A percentile compares a stretch with the other conserved stretches of the same genome.
Evolutionary conservation across 2,888 invertebrate genomes (phyloP).

Genomic region (Leistus spinibarbis): DNA sequence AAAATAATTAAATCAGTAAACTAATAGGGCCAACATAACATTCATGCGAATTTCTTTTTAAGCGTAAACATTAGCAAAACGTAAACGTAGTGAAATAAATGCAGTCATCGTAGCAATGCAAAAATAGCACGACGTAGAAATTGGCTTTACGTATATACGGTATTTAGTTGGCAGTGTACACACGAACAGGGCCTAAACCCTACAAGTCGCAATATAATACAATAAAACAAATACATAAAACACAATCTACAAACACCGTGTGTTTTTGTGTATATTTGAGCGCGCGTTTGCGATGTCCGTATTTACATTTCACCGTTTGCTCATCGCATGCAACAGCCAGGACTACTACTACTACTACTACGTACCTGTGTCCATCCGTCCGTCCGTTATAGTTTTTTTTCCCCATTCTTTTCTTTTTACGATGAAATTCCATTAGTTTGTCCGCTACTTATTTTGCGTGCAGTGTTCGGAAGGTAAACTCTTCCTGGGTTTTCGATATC

Average conservation of each 20-base stretch:
- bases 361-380: neutral
- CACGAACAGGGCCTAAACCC: neutral
- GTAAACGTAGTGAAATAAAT: neutral
- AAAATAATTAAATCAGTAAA: no score
- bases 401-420: slow-evolving; percentile 23
- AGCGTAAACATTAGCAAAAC: neutral
- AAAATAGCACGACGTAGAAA: neutral
- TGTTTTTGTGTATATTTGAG: neutral
- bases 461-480: slow-evolving; percentile 36
- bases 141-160: neutral
- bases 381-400: neutral
- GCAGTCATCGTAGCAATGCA: neutral
- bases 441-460: slow-evolving; percentile 33
- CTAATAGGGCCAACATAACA: no score
- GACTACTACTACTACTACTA: no score
- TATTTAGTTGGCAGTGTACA: neutral
- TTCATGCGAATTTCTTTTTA: no score
- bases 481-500: slow-evolving; percentile 25
- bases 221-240: slow-evolving; percentile 4
- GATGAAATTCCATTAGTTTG: slow-evolving; percentile 32
- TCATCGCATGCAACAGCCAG: neutral
- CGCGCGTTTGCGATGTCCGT: neutral
- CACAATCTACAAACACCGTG: neutral
- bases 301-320: neutral
- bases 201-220: neutral